Conservation (phyloP, 2,888 invertebrate species). For the Eupeodes luniger region DNA sequence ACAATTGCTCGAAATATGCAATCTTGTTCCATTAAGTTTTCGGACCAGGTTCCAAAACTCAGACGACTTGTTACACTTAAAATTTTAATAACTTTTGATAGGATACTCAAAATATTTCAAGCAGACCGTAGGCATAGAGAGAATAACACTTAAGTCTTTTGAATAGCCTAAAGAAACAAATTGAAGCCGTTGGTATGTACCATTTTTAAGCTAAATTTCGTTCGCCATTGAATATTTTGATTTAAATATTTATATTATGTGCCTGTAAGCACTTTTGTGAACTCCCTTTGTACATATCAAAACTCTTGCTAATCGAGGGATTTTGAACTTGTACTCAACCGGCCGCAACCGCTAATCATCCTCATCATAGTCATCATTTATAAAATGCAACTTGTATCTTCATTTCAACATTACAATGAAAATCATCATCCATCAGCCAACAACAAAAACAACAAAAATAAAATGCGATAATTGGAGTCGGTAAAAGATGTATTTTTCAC, state of each 20-base stretch:
- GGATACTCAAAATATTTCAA: too few relatives aligned
- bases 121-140: too few relatives aligned
- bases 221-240: not conserved
- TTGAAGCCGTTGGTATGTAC: too few relatives aligned
- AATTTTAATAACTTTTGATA: too few relatives aligned
- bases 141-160: too few relatives aligned
- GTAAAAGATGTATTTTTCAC: slow-evolving; percentile 56
- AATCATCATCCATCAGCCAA: not conserved
- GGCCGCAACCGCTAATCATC: slow-evolving; percentile 52
- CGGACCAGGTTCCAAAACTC: too few relatives aligned
- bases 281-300: not conserved
- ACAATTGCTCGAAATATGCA: too few relatives aligned
- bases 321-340: slow-evolving; percentile 63
- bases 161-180: too few relatives aligned
- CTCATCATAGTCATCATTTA: slow-evolving; percentile 48
- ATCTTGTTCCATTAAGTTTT: too few relatives aligned
- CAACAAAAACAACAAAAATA: not conserved
- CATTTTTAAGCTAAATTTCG: not conserved
- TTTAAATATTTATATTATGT: not conserved
- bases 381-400: slow-evolving; percentile 53
- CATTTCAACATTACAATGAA: slow-evolving; percentile 37
- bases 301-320: slow-evolving; percentile 30
- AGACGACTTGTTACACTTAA: too few relatives aligned
- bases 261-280: not conserved
- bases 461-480: slow-evolving; percentile 52